Evolutionary conservation across 2,888 invertebrate genomes (phyloP).

Genomic region (Caenorhabditis imperialis): DNA sequence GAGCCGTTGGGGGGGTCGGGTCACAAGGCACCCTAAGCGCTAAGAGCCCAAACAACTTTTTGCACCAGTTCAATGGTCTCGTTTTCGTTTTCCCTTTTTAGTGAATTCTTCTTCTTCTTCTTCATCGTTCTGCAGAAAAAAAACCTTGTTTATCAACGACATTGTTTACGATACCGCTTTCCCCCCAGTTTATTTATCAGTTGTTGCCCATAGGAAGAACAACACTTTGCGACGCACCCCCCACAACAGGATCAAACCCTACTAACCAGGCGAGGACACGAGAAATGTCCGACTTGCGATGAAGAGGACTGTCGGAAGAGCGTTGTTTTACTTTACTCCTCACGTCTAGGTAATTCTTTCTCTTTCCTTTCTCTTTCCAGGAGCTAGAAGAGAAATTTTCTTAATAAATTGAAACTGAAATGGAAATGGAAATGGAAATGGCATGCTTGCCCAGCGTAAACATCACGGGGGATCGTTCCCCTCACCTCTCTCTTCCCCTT

Average conservation of each 20-base stretch:
- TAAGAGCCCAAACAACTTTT: slow-evolving; percentile 15
- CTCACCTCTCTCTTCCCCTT: slow-evolving; percentile 14
- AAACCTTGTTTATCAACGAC: not conserved
- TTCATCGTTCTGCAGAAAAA: not conserved
- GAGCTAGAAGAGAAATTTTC: not conserved
- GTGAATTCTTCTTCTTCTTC: not conserved
- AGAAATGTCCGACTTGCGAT: slow-evolving; percentile 49
- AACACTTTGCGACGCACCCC: too few species aligned
- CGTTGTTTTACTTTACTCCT: slow-evolving; percentile 1
- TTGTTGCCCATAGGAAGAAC: slow-evolving; percentile 1
- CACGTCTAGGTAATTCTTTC: slow-evolving; percentile 8
- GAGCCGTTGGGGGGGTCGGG: slow-evolving; percentile 44
- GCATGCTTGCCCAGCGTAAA: slow-evolving; percentile 52
- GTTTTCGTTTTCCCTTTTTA: too few species aligned
- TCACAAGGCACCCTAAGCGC: slow-evolving; percentile 52
- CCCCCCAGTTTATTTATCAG: slow-evolving; percentile 8
- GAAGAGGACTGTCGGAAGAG: slow-evolving; percentile 31
- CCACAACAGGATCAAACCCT: slow-evolving; percentile 25
- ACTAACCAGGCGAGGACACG: slow-evolving; percentile 31
- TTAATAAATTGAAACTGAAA: not conserved
- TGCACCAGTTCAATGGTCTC: not conserved
- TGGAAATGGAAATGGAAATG: slow-evolving; percentile 1
- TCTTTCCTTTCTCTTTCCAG: not conserved
- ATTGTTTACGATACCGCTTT: not conserved
- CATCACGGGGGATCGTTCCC: slow-evolving; percentile 53